A percentile compares a stretch with the other conserved stretches of the same genome.
Conservation (phyloP, 2,113 vertebrate species). For the Pollimyrus isidori region DNA sequence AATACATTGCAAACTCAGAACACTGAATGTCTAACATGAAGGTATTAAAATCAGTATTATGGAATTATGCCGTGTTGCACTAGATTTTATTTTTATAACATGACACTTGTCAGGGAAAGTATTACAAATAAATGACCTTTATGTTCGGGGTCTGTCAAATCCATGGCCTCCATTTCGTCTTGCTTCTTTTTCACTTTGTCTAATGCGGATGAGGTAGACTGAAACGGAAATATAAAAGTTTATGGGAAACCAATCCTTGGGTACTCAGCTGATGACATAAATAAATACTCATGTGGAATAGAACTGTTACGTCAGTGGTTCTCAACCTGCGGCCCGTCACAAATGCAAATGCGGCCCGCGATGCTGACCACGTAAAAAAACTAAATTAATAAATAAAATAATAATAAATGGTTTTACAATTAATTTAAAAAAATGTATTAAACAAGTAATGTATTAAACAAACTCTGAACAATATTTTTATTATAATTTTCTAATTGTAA, state of each 20-base stretch:
- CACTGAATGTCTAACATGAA: neutral
- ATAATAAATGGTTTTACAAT: too few relatives aligned
- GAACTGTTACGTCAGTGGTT: too few relatives aligned
- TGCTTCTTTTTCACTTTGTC: constrained; percentile 58
- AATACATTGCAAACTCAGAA: neutral
- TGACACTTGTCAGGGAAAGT: neutral
- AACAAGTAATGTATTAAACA: too few relatives aligned
- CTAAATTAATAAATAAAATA: too few relatives aligned
- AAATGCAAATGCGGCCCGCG: too few relatives aligned
- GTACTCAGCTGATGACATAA: neutral
- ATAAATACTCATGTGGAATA: neutral
- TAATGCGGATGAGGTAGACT: constrained; percentile 44
- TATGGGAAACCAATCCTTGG: constrained; percentile 28
- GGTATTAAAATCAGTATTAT: neutral
- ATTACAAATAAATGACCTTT: constrained; percentile 21
- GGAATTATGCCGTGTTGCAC: neutral
- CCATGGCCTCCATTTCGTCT: constrained; percentile 50
- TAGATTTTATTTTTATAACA: neutral
- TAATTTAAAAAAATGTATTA: too few relatives aligned
- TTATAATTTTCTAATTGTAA: too few relatives aligned
- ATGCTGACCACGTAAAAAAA: too few relatives aligned
- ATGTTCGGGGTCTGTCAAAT: constrained; percentile 51
- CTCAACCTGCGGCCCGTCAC: too few relatives aligned
- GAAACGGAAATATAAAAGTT: constrained; percentile 21
- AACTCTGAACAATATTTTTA: too few relatives aligned